Conservation (phyloP, 2,797 vertebrate species). For the Manis pentadactyla region DNA sequence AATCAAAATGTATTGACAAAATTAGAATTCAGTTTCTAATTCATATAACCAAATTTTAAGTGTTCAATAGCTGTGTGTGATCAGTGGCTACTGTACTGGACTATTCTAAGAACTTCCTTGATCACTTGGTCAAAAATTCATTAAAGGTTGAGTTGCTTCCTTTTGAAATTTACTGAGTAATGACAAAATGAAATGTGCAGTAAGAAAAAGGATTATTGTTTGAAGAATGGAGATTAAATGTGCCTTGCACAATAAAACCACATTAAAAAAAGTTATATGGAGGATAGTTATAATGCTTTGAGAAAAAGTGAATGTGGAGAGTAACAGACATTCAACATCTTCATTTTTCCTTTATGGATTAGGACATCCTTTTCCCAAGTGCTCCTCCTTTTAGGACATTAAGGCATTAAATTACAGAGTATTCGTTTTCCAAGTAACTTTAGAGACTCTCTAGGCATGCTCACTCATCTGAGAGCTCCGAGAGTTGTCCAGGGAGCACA, state of each 20-base stretch:
- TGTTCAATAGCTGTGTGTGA: not conserved
- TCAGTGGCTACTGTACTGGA: not conserved
- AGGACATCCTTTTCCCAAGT: not conserved
- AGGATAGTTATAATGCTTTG: not conserved
- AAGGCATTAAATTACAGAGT: not conserved
- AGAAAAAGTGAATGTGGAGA: not conserved
- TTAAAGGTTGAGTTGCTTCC: not conserved
- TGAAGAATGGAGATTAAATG: not conserved
- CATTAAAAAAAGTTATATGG: not conserved
- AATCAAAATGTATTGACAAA: not conserved
- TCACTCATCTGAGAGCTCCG: not conserved
- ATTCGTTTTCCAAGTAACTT: not conserved
- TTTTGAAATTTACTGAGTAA: not conserved
- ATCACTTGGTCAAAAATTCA: not conserved
- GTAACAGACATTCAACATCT: not conserved
- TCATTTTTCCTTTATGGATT: not conserved
- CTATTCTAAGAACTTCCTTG: not conserved
- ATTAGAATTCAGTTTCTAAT: not conserved
- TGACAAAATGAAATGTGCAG: not conserved
- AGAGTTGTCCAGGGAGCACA: not conserved
- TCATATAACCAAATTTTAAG: not conserved
- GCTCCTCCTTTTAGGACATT: not conserved
- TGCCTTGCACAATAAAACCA: not conserved
- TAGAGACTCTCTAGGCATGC: not conserved
- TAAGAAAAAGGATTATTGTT: not conserved